Conservation (phyloP, 2,888 invertebrate genomes). For the Diadromus collaris region DNA sequence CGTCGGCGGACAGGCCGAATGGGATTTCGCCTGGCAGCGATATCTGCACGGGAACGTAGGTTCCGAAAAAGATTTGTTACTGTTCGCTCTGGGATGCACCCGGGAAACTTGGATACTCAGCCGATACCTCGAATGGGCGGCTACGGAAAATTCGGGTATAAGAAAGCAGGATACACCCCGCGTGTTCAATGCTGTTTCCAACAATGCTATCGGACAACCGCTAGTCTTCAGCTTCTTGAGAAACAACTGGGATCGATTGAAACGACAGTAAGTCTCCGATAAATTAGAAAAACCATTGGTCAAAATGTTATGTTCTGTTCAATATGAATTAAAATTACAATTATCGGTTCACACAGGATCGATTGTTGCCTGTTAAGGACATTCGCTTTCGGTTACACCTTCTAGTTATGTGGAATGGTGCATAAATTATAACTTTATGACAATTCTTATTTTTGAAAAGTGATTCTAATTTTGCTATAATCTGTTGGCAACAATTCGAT, state of each 20-base stretch:
- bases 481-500: background rate
- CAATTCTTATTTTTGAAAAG: background rate
- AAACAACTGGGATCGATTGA: conserved; percentile 88
- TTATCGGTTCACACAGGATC: background rate
- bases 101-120: conserved; percentile 91
- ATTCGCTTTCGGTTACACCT: background rate
- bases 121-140: conserved; percentile 88
- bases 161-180: conserved; percentile 91
- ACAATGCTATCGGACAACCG: conserved; percentile 90
- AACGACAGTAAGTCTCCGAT: conserved; percentile 85
- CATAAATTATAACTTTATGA: too few species aligned
- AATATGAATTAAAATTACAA: too few species aligned
- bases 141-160: conserved; percentile 88
- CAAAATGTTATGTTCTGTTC: background rate
- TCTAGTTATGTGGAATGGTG: background rate
- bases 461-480: background rate
- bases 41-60: conserved; percentile 89
- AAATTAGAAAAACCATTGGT: conserved; percentile 6
- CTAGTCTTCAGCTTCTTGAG: conserved; percentile 90
- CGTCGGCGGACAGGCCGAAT: conserved; percentile 91
- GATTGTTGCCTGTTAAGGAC: background rate
- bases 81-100: conserved; percentile 91
- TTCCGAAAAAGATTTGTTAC: conserved; percentile 89
- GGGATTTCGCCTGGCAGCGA: conserved; percentile 93
- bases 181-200: conserved; percentile 89